Evolutionary conservation across 2,113 vertebrate genomes (phyloP).

Genomic region (Petrocephalus microphthalmus): DNA sequence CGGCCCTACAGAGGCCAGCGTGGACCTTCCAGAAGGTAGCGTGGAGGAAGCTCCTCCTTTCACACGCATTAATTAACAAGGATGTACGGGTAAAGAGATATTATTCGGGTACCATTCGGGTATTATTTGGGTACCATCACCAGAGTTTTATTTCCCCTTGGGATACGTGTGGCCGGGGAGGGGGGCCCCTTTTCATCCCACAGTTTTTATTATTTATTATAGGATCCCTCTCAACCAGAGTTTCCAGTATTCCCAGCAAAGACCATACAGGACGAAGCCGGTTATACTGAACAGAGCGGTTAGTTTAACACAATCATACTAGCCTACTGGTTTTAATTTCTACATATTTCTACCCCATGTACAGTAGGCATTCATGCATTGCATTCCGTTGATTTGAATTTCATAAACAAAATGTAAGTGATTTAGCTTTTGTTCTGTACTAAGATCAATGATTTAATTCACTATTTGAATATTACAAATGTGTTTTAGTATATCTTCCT

Average conservation of each 20-base stretch:
- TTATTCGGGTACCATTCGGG: no score
- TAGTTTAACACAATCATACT: neutral
- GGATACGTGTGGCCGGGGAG: neutral
- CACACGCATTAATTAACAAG: neutral
- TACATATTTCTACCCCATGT: neutral
- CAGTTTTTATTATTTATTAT: neutral
- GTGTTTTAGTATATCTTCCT: neutral
- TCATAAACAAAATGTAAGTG: neutral
- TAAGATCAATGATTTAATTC: neutral
- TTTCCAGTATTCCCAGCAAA: slow-evolving; percentile 22
- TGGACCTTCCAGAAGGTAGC: neutral
- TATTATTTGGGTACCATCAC: neutral
- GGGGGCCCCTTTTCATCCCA: neutral
- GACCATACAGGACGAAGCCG: slow-evolving; percentile 24
- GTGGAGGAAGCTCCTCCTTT: neutral
- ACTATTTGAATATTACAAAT: neutral
- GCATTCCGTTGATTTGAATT: neutral
- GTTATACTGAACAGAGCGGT: slow-evolving; percentile 37
- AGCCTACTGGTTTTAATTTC: neutral
- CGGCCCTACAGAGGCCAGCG: slow-evolving; percentile 3
- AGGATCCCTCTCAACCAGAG: slow-evolving; percentile 32
- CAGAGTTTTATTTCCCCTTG: neutral
- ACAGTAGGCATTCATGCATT: neutral
- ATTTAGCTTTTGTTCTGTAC: neutral
- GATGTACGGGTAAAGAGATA: neutral